These are phyloP conservation scores for Volucella inanis DNA, from an alignment of 2,888 invertebrate genomes.

Conservation along the genomic window DNA sequence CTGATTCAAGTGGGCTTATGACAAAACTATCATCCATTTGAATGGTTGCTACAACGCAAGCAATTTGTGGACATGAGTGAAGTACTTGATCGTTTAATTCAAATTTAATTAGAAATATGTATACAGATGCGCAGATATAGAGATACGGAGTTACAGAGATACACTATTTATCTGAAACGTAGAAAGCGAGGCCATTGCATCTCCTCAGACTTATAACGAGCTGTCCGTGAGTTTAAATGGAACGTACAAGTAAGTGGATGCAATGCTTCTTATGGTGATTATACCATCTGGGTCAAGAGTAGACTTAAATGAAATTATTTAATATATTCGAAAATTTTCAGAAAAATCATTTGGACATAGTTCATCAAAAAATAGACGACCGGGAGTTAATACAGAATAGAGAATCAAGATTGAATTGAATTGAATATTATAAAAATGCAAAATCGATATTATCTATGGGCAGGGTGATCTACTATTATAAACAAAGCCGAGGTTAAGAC, in stretches of 20 bases:
- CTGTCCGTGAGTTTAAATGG: not conserved
- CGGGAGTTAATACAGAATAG: too few relatives aligned
- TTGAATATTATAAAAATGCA: too few relatives aligned
- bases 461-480: too few relatives aligned
- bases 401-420: too few relatives aligned
- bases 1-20: not conserved
- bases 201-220: not conserved
- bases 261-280: not conserved
- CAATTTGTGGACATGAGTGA: slow-evolving; percentile 30
- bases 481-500: too few relatives aligned
- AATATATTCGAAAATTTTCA: too few relatives aligned
- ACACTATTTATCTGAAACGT: slow-evolving; percentile 34
- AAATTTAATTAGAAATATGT: slow-evolving; percentile 49
- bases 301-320: too few relatives aligned
- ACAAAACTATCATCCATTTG: slow-evolving; percentile 12
- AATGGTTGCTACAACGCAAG: not conserved
- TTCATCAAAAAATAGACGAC: too few relatives aligned
- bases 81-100: slow-evolving; percentile 56
- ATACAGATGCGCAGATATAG: too few relatives aligned
- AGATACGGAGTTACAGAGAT: too few relatives aligned
- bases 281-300: slow-evolving; percentile 34
- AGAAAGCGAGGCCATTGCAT: slow-evolving; percentile 6
- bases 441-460: too few relatives aligned
- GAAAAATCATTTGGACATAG: too few relatives aligned
- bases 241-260: not conserved